Conservation (phyloP, 2,797 vertebrate species). For the Acanthurus leucopareius region DNA sequence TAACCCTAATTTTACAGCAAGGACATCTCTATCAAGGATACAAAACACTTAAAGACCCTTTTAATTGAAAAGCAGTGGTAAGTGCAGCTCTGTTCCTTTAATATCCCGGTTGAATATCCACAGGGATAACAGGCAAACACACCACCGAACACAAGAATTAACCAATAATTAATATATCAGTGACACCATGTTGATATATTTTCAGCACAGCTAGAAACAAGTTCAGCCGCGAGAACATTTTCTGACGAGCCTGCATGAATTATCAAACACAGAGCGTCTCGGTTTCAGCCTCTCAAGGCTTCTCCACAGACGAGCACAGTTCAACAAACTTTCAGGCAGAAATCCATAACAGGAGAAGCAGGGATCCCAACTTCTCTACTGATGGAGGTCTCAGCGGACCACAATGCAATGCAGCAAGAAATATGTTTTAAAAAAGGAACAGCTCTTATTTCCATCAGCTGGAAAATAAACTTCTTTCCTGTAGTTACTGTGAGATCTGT, state of each 20-base stretch:
- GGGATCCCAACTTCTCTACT: neutral
- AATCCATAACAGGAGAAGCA: conserved; percentile 7
- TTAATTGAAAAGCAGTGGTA: conserved; percentile 35
- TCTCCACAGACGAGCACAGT: neutral
- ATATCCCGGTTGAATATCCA: neutral
- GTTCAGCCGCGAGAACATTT: neutral
- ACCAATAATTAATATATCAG: neutral
- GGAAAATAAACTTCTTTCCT: neutral
- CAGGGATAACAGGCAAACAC: no score
- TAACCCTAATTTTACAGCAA: conserved; percentile 25
- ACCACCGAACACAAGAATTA: no score
- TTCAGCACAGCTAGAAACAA: neutral
- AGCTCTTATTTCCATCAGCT: neutral
- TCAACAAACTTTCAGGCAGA: conserved; percentile 16
- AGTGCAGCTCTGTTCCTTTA: neutral
- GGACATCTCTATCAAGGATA: conserved; percentile 37
- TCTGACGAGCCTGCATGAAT: neutral
- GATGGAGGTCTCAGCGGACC: conserved; percentile 22
- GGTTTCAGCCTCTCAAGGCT: neutral
- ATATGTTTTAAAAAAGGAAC: conserved; percentile 5
- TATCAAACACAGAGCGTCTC: conserved; percentile 3
- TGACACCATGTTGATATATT: conserved; percentile 2
- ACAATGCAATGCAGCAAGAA: conserved; percentile 3
- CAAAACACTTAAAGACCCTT: conserved; percentile 9
- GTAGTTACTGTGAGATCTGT: conserved; percentile 14